Evolutionary conservation across 2,113 vertebrate species (phyloP), one percentile per base, ranked within the genome.

Genomic region (Setophaga petechia): DNA sequence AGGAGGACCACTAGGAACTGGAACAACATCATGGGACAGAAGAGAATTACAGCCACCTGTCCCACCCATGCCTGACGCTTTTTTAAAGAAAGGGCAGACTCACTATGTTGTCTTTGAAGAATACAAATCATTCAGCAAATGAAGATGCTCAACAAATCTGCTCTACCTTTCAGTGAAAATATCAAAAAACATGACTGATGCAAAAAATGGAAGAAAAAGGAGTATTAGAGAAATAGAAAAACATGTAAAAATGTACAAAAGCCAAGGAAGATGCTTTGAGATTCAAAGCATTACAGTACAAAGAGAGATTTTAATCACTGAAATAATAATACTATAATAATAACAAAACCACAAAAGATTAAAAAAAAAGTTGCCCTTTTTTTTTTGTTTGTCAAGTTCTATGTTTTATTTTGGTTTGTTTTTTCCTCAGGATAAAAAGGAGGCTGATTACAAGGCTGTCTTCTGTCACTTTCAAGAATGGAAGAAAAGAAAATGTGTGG

Each of bases 1-100:
- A 99, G 99, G 99, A 98, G 99, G 99, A 98, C 99, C 99, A 95
- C 99, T 99, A 98, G 99, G 99, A 99, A 99, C 99, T 99, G 99
- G 99, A 99, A 99, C 98, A 99, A 99, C 98, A 99, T 98, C 99
- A 99, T 99, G 97, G 99, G 98, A 99, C 98, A 99, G 98, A 99
- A 99, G 95, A 99, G 98, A 98, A 98, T 99, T 98, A 99, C 98
- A 98, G 98, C 97, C 97, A 98, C 97, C 93, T 97, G 96, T 98
- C 96, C 97, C 96, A 98, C 98, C 97, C 97, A 97, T 84, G 93
- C 68, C 74, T 93, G 93, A 97, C 21, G 31, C 22, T 77, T 69
- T 94, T 71, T 31, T 54, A 8, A 61, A 84, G 47, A 68, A 97
- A 97, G 97, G 97, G 98, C 96, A 98, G 98, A 98, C 97, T 95